Conservation (phyloP, 2,888 invertebrate species). For the Sphaeridia pumilis region DNA sequence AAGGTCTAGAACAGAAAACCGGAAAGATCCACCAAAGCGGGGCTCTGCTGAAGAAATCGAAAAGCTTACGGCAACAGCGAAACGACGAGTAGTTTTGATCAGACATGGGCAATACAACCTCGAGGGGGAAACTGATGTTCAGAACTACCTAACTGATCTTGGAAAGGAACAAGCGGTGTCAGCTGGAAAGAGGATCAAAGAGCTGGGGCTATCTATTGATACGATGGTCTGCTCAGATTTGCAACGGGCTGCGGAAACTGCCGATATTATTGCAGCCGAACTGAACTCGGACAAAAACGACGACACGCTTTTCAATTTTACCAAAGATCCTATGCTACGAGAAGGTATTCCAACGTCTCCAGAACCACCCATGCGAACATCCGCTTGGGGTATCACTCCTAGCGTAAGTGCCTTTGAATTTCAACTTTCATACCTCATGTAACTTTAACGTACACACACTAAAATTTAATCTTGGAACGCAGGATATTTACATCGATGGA, state of each 20-base stretch:
- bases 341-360: slow-evolving; percentile 94
- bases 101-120: slow-evolving; percentile 90
- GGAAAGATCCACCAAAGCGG: slow-evolving; percentile 39
- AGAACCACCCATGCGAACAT: slow-evolving; percentile 66
- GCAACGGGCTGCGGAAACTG: slow-evolving; percentile 86
- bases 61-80: slow-evolving; percentile 50
- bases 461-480: not conserved
- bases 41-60: slow-evolving; percentile 55
- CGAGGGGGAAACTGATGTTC: slow-evolving; percentile 56
- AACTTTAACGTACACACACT: too few species aligned
- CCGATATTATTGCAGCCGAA: slow-evolving; percentile 61
- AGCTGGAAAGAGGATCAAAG: slow-evolving; percentile 66
- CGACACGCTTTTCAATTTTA: slow-evolving; percentile 44
- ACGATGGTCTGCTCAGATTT: slow-evolving; percentile 76
- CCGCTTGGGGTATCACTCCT: slow-evolving; percentile 52
- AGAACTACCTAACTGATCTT: slow-evolving; percentile 64
- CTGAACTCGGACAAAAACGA: slow-evolving; percentile 39
- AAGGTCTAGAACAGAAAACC: not conserved
- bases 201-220: slow-evolving; percentile 66
- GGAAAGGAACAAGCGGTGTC: slow-evolving; percentile 68
- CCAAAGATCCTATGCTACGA: slow-evolving; percentile 61
- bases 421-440: too few species aligned
- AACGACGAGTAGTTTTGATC: slow-evolving; percentile 76
- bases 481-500: slow-evolving; percentile 60
- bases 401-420: not conserved